A percentile compares a stretch with the other conserved stretches of the same genome.
Evolutionary conservation across 1,140 invertebrate species (phyloP).

Genomic region (Ylistrum balloti): DNA sequence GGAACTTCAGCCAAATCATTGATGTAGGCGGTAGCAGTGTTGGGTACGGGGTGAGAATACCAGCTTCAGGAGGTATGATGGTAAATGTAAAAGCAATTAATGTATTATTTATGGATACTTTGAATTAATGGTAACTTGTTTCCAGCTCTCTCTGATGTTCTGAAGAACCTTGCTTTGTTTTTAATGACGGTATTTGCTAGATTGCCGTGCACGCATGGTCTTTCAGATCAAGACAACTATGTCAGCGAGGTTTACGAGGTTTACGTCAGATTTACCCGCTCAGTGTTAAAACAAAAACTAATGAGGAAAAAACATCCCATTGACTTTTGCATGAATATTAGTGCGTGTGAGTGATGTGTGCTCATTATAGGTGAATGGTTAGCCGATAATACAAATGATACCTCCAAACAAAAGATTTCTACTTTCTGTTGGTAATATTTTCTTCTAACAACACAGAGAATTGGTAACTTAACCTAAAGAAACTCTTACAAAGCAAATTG

Average conservation of each 20-base stretch:
- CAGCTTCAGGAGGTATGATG: background rate
- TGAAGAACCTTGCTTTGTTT: background rate
- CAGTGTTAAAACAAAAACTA: constrained; percentile 15
- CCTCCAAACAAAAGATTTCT: background rate
- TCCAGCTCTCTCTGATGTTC: background rate
- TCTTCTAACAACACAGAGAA: constrained; percentile 19
- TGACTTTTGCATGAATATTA: background rate
- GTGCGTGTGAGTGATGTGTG: background rate
- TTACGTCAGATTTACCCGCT: constrained; percentile 16
- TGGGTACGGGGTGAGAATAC: background rate
- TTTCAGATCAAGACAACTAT: background rate
- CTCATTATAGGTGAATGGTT: background rate
- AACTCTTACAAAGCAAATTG: background rate
- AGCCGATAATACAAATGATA: constrained; percentile 1
- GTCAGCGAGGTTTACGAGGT: constrained; percentile 8
- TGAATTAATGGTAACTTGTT: constrained; percentile 9
- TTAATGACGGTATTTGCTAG: constrained; percentile 21
- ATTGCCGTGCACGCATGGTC: constrained; percentile 7
- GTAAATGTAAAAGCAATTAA: constrained; percentile 21
- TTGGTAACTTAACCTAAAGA: constrained; percentile 24
- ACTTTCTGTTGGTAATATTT: background rate
- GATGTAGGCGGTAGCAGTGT: background rate
- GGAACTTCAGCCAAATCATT: background rate
- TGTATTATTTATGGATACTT: constrained; percentile 21
- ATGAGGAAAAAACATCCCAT: constrained; percentile 13